These are phyloP conservation scores for Ichneumoninae sp. DNA, from an alignment of 2,888 invertebrate species.

Conservation along the genomic window DNA sequence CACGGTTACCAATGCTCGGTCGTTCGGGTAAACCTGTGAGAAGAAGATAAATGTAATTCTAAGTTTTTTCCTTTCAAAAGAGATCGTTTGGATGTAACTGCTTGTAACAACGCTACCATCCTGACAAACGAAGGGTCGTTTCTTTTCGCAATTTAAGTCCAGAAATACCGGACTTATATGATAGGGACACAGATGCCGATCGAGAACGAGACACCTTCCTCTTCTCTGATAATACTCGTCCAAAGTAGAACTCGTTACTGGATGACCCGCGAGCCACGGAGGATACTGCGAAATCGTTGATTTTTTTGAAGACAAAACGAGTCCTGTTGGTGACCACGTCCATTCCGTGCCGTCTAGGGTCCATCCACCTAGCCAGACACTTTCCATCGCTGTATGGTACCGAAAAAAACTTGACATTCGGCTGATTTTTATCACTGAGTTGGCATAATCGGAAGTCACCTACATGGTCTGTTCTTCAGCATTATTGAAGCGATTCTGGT, in stretches of 20 bases:
- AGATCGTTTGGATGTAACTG: not conserved
- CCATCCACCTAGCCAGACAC: constrained; percentile 69
- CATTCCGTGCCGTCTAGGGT: constrained; percentile 67
- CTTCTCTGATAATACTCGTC: constrained; percentile 31
- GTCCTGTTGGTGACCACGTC: constrained; percentile 68
- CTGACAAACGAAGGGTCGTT: constrained; percentile 69
- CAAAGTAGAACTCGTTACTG: constrained; percentile 19
- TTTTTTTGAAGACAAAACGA: constrained; percentile 54
- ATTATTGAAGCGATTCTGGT: constrained; percentile 66
- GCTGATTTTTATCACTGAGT: not conserved
- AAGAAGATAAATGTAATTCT: not conserved
- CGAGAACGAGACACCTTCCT: constrained; percentile 66
- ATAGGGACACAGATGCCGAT: constrained; percentile 68
- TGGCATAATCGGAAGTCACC: constrained; percentile 12
- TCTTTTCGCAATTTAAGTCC: constrained; percentile 70
- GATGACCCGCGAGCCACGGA: constrained; percentile 68
- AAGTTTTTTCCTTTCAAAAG: not conserved
- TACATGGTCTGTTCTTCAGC: constrained; percentile 70
- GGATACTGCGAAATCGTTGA: constrained; percentile 62
- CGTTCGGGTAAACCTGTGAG: constrained; percentile 18
- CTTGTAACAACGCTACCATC: constrained; percentile 47
- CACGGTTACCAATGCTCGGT: not conserved
- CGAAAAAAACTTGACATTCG: not conserved
- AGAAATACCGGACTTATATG: constrained; percentile 66
- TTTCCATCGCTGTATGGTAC: constrained; percentile 67